Base-by-base conservation (phyloP, 1,140 invertebrate species). In the Cydia strobilella region DNA sequence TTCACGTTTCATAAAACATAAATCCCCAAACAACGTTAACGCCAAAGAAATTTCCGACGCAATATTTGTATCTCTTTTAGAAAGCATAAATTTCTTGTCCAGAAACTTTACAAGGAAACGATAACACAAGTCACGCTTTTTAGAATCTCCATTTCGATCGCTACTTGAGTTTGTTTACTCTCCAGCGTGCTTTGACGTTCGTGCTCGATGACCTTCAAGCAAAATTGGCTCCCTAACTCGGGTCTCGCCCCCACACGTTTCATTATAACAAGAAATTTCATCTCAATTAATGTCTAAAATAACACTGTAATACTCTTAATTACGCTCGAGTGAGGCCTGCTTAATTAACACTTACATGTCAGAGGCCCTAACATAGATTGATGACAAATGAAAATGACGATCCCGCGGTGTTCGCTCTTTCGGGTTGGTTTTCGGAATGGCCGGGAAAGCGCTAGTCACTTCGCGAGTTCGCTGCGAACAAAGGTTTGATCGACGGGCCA, bases 301-400 rank as follows among this genome's bases (percentile, higher is more conserved):
- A 92, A 90, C 89, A 90, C 77, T 88, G 88, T 90, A 90, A 92
- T 83, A 92, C 90, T 92, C 90, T 92, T 92, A 92, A 92, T 92
- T 90, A 90, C 86, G 86, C 86, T 85, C 84, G 90, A 90, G 90
- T 92, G 86, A 86, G 88, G 89, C 83, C 84, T 89, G 87, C 88
- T 90, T 90, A 90, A 92, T 92, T 92, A 92, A 90, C 89, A 92
- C 89, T 90, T 90, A 87, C 89, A 90, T 92, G 90, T 92, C 90
- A 92, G 88, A 82, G 78, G 80, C 78, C 84, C 85, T 91, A 91
- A 91, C 90, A 88, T 90, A 92, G 90, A 92, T 92, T 92, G 90
- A 92, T 92, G 90, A 92, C 89, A 90, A 88, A 88, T 85, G 86
- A 90, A 89, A 88, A 91, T 91, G 90, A 91, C 89, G 89, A 90